Percentiles rank a stretch among this genome's conserved stretches.
Conservation (phyloP, 2,113 vertebrate genomes). For the Zapornia atra region DNA sequence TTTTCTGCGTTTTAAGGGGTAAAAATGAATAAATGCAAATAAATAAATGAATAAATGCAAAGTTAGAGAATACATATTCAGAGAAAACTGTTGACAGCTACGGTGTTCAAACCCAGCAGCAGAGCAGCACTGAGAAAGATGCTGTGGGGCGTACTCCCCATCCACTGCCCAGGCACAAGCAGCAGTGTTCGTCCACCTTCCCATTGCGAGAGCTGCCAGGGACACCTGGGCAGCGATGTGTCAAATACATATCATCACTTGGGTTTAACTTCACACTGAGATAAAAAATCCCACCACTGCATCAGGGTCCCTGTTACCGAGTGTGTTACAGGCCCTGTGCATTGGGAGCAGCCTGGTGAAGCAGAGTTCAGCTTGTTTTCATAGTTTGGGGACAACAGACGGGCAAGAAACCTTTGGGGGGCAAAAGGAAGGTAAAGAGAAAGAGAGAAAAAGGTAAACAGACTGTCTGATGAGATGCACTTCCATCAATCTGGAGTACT, state of each 20-base stretch:
- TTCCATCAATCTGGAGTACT: not conserved
- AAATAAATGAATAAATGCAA: not conserved
- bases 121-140: not conserved
- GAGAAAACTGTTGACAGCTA: not conserved
- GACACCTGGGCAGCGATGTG: not conserved
- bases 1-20: not conserved
- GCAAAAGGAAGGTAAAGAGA: not conserved
- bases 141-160: not conserved
- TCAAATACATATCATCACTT: not conserved
- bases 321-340: not conserved
- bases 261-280: not conserved
- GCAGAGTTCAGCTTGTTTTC: not conserved
- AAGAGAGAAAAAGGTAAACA: fast-evolving
- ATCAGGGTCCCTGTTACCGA: not conserved
- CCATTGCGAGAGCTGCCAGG: not conserved
- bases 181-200: not conserved
- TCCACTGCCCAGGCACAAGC: fast-evolving
- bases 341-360: not conserved
- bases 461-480: not conserved
- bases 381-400: not conserved
- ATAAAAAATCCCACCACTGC: not conserved
- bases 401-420: not conserved
- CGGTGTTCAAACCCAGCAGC: not conserved
- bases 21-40: not conserved
- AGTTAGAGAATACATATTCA: not conserved